Conservation (phyloP, 1,140 invertebrate species). For the Coelopa frigida region DNA sequence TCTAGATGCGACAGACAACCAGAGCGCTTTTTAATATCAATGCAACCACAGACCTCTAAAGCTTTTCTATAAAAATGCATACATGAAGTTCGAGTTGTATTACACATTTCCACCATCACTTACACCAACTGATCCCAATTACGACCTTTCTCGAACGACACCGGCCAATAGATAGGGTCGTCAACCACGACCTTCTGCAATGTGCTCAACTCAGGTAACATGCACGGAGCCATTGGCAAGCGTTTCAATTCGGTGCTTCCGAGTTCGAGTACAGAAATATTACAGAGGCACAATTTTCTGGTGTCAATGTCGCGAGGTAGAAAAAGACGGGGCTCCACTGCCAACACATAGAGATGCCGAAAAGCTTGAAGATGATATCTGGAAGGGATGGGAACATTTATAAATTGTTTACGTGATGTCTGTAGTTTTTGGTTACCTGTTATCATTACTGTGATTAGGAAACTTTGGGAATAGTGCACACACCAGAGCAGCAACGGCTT, state of each 20-base stretch:
- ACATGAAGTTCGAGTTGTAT: not conserved
- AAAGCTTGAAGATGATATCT: conserved; percentile 89
- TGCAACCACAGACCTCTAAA: conserved; percentile 58
- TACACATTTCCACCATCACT: conserved; percentile 25
- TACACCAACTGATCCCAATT: conserved; percentile 78
- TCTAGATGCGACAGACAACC: conserved; percentile 81
- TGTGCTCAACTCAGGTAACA: conserved; percentile 73
- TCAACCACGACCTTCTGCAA: conserved; percentile 70
- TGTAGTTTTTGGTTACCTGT: conserved; percentile 45
- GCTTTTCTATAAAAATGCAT: conserved; percentile 51
- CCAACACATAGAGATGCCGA: conserved; percentile 89
- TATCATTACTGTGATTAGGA: conserved; percentile 92
- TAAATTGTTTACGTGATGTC: not conserved
- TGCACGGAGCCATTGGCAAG: conserved; percentile 62
- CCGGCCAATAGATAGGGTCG: conserved; percentile 82
- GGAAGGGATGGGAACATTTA: not conserved
- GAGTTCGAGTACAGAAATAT: conserved; percentile 50
- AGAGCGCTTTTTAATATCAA: conserved; percentile 82
- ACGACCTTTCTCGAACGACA: conserved; percentile 68
- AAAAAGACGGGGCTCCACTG: conserved; percentile 79
- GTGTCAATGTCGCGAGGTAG: conserved; percentile 80
- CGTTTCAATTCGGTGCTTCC: conserved; percentile 27
- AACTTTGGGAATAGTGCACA: conserved; percentile 95
- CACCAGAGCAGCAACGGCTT: conserved; percentile 79
- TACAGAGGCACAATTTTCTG: conserved; percentile 70